Evolutionary conservation across 1,140 invertebrate genomes (phyloP).

Genomic region (Oscheius sp.): DNA sequence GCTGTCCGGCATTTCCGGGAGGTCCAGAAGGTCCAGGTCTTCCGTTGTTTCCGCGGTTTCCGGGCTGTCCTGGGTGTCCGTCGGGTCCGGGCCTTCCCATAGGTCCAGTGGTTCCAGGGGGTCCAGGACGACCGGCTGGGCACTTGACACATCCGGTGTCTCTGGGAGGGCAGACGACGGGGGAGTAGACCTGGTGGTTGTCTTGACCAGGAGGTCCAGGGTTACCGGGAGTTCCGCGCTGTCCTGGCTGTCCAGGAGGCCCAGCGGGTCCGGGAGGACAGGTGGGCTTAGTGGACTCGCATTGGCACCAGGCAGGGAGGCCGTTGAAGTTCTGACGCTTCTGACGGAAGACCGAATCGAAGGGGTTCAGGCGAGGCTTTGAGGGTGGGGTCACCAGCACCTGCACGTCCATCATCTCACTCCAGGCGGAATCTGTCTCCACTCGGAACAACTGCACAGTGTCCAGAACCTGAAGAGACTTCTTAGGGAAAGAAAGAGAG

Average conservation of each 20-base stretch:
- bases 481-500: too few relatives aligned
- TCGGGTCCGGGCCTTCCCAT: slow-evolving; percentile 32
- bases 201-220: slow-evolving; percentile 26
- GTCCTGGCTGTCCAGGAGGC: slow-evolving; percentile 34
- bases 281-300: too few relatives aligned
- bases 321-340: too few relatives aligned
- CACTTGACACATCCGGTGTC: slow-evolving; percentile 30
- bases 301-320: too few relatives aligned
- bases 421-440: too few relatives aligned
- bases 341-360: too few relatives aligned
- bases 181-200: background rate
- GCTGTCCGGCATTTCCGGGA: too few relatives aligned
- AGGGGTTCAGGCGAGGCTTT: too few relatives aligned
- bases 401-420: too few relatives aligned
- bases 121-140: slow-evolving; percentile 24
- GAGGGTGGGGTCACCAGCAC: too few relatives aligned
- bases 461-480: slow-evolving; percentile 30
- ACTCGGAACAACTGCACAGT: too few relatives aligned
- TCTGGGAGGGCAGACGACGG: slow-evolving; percentile 4
- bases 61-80: slow-evolving; percentile 30
- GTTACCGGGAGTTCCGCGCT: slow-evolving; percentile 34
- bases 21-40: slow-evolving; percentile 29
- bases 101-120: too few relatives aligned
- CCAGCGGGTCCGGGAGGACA: slow-evolving; percentile 38
- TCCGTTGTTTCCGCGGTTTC: slow-evolving; percentile 26